A percentile compares a stretch with the other conserved stretches of the same genome.
Conservation (phyloP, 1,140 invertebrate species). For the Hyphantria cunea region DNA sequence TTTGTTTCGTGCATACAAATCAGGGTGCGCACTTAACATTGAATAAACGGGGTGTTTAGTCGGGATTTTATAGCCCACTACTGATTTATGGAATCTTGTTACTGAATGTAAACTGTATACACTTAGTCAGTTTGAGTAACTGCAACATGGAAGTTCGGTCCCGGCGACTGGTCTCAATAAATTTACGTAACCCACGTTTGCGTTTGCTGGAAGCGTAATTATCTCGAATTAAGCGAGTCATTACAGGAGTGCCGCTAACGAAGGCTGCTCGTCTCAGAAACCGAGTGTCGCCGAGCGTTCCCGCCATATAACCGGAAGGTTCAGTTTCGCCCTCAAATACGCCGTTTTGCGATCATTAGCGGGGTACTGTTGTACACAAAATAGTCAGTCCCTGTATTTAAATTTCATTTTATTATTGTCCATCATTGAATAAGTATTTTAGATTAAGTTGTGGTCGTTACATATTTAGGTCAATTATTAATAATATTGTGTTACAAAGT, state of each 20-base stretch:
- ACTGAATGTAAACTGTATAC: slow-evolving; percentile 52
- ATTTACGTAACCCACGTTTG: slow-evolving; percentile 55
- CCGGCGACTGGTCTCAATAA: slow-evolving; percentile 49
- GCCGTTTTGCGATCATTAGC: slow-evolving; percentile 53
- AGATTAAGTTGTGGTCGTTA: too few species aligned
- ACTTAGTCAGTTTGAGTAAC: slow-evolving; percentile 43
- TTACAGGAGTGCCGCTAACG: slow-evolving; percentile 61
- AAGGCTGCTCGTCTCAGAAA: slow-evolving; percentile 49
- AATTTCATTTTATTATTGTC: slow-evolving; percentile 47
- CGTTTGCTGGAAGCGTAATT: slow-evolving; percentile 58
- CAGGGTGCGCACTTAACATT: slow-evolving; percentile 56
- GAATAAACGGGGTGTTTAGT: slow-evolving; percentile 61
- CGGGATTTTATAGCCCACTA: slow-evolving; percentile 45
- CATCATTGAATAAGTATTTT: slow-evolving; percentile 17
- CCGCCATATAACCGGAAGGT: slow-evolving; percentile 61
- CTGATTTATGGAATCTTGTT: slow-evolving; percentile 56
- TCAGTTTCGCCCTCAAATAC: slow-evolving; percentile 61
- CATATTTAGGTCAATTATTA: too few species aligned
- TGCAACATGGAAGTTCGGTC: slow-evolving; percentile 39
- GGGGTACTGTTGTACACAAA: slow-evolving; percentile 50
- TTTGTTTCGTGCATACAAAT: slow-evolving; percentile 67
- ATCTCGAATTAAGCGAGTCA: slow-evolving; percentile 63
- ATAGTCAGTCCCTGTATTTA: slow-evolving; percentile 56
- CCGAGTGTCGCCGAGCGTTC: slow-evolving; percentile 4
- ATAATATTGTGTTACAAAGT: too few species aligned